These are phyloP conservation scores for Ethmia dodecea DNA, from an alignment of 2,888 invertebrate genomes.

Conservation along the genomic window DNA sequence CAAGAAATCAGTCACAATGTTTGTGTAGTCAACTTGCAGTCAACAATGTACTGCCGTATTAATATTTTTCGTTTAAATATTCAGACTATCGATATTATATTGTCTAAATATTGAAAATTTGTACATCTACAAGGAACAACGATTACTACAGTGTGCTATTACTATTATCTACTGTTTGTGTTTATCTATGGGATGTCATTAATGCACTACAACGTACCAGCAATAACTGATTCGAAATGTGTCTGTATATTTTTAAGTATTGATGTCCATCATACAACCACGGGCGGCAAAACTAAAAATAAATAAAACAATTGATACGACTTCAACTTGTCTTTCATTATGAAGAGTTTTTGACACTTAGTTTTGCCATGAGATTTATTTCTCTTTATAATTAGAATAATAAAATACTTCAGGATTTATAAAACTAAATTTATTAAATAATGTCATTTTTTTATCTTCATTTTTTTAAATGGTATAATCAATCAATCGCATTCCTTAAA, in stretches of 20 bases:
- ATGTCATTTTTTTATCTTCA: too few relatives aligned
- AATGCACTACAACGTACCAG: constrained; percentile 48
- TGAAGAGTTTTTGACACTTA: too few relatives aligned
- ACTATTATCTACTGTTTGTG: constrained; percentile 34
- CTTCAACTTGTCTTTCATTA: too few relatives aligned
- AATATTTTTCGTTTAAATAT: too few relatives aligned
- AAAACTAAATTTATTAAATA: constrained; percentile 2
- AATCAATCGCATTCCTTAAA: constrained; percentile 29
- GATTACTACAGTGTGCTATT: constrained; percentile 24
- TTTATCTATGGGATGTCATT: constrained; percentile 33
- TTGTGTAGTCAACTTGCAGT: too few relatives aligned
- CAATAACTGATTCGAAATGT: constrained; percentile 27
- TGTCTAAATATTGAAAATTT: too few relatives aligned
- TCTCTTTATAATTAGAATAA: too few relatives aligned
- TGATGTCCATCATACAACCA: constrained; percentile 60
- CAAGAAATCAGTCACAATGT: too few relatives aligned
- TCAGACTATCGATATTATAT: too few relatives aligned
- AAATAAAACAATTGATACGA: too few relatives aligned
- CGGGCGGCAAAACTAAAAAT: constrained; percentile 71
- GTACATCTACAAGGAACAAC: constrained; percentile 23
- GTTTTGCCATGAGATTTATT: too few relatives aligned
- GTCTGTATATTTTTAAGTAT: constrained; percentile 30
- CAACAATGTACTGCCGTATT: too few relatives aligned
- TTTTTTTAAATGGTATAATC: constrained; percentile 14
- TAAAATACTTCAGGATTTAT: constrained; percentile 6